Conservation (phyloP, 2,113 vertebrate genomes). For the Opisthocomus hoazin region DNA sequence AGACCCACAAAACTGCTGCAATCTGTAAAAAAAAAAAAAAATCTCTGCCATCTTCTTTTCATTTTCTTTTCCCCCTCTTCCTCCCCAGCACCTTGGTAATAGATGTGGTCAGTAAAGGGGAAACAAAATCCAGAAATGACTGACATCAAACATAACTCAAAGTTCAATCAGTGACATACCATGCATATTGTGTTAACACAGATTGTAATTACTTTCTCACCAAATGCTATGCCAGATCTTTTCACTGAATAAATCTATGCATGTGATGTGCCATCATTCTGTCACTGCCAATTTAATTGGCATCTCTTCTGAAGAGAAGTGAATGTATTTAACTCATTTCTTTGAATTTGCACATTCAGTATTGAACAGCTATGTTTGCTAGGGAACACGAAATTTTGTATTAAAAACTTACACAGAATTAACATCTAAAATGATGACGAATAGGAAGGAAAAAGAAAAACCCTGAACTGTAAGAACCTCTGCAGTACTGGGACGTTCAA, state of each 20-base stretch:
- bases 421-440: not conserved
- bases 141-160: constrained; percentile 38
- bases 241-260: not conserved
- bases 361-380: not conserved
- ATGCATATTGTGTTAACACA: constrained; percentile 43
- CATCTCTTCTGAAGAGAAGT: not conserved
- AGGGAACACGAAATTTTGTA: not conserved
- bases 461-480: not conserved
- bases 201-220: constrained; percentile 46
- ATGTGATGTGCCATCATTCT: not conserved
- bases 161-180: constrained; percentile 22
- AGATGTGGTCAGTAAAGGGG: not conserved
- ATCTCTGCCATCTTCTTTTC: not conserved
- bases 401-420: not conserved
- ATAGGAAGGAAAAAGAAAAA: not conserved
- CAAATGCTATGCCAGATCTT: constrained; percentile 56
- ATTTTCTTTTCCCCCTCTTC: not conserved
- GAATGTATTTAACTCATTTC: not conserved
- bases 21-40: not conserved
- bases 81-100: not conserved
- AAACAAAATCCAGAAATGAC: constrained; percentile 1
- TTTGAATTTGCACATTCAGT: not conserved
- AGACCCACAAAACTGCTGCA: not conserved
- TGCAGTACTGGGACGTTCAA: not conserved
- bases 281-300: not conserved